Conservation (phyloP, 2,888 invertebrate species). For the Biston betularia region DNA sequence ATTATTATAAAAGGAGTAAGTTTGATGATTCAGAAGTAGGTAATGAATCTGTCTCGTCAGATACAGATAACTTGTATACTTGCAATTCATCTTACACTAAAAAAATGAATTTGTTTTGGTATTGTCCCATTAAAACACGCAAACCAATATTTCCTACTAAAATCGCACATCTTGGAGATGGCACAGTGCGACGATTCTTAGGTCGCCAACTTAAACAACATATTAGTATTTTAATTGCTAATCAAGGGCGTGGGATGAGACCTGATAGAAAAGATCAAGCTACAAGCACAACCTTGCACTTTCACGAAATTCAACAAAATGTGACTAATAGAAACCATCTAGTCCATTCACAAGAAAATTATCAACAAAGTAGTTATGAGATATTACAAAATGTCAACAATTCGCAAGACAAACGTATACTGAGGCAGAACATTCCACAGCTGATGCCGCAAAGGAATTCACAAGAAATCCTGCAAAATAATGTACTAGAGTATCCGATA, state of each 20-base stretch:
- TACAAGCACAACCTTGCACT: not conserved
- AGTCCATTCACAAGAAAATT: not conserved
- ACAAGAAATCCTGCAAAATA: not conserved
- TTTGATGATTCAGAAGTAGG: not conserved
- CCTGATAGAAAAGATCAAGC: not conserved
- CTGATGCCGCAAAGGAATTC: not conserved
- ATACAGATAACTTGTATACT: not conserved
- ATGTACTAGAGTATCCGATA: not conserved
- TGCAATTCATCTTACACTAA: not conserved
- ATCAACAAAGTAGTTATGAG: not conserved
- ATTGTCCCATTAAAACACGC: constrained; percentile 10
- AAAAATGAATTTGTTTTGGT: not conserved
- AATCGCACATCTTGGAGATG: constrained; percentile 14
- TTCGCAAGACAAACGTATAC: not conserved
- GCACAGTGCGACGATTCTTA: constrained; percentile 8
- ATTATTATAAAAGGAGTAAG: not conserved
- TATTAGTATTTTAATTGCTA: constrained; percentile 5
- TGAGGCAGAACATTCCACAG: not conserved
- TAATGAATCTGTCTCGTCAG: constrained; percentile 7
- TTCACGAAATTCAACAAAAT: not conserved
- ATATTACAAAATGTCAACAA: not conserved
- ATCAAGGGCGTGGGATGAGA: not conserved
- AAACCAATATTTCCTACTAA: constrained; percentile 18
- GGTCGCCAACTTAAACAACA: constrained; percentile 4
- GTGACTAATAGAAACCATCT: too few species aligned